phyloP scores from a whole-genome alignment of 2,888 invertebrate genomes.

The Nymphalis urticae region DNA sequence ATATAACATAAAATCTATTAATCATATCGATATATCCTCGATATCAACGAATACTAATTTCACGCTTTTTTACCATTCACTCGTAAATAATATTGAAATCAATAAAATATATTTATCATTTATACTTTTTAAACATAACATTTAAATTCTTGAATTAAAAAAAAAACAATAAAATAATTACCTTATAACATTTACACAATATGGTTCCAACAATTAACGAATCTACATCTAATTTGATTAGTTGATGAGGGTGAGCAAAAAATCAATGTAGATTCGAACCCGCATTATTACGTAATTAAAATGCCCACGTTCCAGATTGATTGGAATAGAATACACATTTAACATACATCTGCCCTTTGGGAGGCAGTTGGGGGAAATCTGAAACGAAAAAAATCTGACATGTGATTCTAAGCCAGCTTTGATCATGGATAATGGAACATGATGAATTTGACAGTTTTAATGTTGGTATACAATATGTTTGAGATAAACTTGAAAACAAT shows the following conservation, averaged over 20 bases:
- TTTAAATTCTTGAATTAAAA: too few relatives aligned
- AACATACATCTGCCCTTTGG: conserved; percentile 33
- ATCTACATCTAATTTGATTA: conserved; percentile 10
- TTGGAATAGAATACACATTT: conserved; percentile 29
- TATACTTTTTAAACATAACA: too few relatives aligned
- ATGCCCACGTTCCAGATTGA: conserved; percentile 29
- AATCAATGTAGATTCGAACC: conserved; percentile 36
- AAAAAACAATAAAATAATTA: background rate
- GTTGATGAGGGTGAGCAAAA: conserved; percentile 8
- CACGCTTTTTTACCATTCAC: too few relatives aligned
- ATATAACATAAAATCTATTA: too few relatives aligned
- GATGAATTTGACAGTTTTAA: too few relatives aligned
- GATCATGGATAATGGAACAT: background rate
- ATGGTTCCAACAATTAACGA: conserved; percentile 3
- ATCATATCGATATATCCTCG: too few relatives aligned
- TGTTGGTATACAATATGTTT: too few relatives aligned
- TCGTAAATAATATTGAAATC: too few relatives aligned
- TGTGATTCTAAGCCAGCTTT: background rate
- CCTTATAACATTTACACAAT: conserved; percentile 3
- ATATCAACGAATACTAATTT: too few relatives aligned
- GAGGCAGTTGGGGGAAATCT: conserved; percentile 1
- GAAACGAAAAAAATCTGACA: background rate
- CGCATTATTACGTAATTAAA: conserved; percentile 37
- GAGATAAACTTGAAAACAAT: too few relatives aligned
- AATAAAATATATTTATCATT: too few relatives aligned